Evolutionary conservation across 2,888 invertebrate species (phyloP), one percentile per base, ranked within the genome.

Genomic region (Listrodromus nycthemerus): DNA sequence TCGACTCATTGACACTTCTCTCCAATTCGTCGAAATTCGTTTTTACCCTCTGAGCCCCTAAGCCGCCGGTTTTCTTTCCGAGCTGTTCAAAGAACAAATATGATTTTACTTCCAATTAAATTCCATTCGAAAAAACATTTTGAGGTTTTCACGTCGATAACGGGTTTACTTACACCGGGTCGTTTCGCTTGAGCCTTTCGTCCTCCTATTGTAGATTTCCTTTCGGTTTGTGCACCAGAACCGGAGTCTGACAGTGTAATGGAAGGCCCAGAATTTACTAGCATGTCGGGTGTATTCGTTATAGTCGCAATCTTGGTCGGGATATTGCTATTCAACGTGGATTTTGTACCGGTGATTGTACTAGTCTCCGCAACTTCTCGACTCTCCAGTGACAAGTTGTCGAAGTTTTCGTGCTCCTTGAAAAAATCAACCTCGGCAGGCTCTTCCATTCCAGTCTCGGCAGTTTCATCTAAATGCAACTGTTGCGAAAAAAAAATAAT

Each of bases 1-100:
- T 92, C 2, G 97, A 96, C 93, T 97, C 95, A 89, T 96, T 96
- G 6, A 98, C 99, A 91, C 97, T 97, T 86, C 96, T 96, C 94
- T 99, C 99, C 84, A 99, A 96, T 91, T 98, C 99, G 21, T 97
- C 97, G 93, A 99, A 99, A 94, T 99, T 98, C 3, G 98, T 96
- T 90, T 97, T 97, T 33, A 99, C 98, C 93, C 98, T 97, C 71
- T 98, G 98, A 19, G 99, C 99, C 70, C 99, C 99, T 75, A 99
- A 94, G 0, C 97, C 97, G 55, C 97, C 96, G 45, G 89, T 76
- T 92, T 98, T 98, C 86, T 97, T 98, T 0, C 98, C 98, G 89
- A 98, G 91, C 98, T 98, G 88, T n/a, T 89, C 87, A 81, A 75
- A 69, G 24, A 30, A 58, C 3, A 1, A 61, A 61, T 19, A 52